Percentiles rank a stretch among this genome's conserved stretches.
Conservation (phyloP, 2,888 invertebrate genomes). For the Meiosimyza platycephala region DNA sequence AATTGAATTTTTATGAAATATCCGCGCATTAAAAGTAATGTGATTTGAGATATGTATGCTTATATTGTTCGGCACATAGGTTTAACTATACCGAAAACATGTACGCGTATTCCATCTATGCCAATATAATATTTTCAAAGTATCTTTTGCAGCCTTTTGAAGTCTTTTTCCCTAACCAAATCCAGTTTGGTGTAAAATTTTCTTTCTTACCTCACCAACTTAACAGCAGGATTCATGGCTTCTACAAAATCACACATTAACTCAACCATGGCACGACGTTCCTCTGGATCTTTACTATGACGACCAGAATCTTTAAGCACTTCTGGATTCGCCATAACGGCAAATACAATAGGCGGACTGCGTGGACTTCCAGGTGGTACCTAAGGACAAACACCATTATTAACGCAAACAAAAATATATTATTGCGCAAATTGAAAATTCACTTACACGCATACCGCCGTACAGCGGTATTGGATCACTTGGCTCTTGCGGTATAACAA, state of each 20-base stretch:
- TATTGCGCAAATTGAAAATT: background rate
- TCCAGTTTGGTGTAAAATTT: background rate
- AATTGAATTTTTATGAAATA: too few relatives aligned
- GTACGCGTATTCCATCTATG: too few relatives aligned
- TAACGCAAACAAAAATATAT: background rate
- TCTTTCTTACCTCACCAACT: constrained; percentile 69
- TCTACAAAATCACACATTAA: constrained; percentile 79
- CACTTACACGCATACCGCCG: constrained; percentile 77
- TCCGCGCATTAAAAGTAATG: too few relatives aligned
- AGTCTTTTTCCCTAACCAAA: too few relatives aligned
- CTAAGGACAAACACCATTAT: constrained; percentile 48
- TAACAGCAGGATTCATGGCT: constrained; percentile 76
- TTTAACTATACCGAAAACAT: too few relatives aligned
- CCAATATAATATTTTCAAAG: too few relatives aligned
- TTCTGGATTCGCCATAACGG: constrained; percentile 80
- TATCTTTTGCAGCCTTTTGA: too few relatives aligned
- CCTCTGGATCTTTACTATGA: constrained; percentile 75
- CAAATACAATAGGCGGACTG: constrained; percentile 75
- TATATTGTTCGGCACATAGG: too few relatives aligned
- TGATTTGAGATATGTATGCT: too few relatives aligned
- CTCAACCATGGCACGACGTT: constrained; percentile 75
- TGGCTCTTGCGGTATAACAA: constrained; percentile 75
- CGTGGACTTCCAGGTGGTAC: constrained; percentile 74
- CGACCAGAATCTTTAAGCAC: constrained; percentile 77
- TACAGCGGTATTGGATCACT: constrained; percentile 77